Evolutionary conservation across 2,113 vertebrate genomes (phyloP), one percentile per base, ranked within the genome.

Genomic region (Thryonomys swinderianus): DNA sequence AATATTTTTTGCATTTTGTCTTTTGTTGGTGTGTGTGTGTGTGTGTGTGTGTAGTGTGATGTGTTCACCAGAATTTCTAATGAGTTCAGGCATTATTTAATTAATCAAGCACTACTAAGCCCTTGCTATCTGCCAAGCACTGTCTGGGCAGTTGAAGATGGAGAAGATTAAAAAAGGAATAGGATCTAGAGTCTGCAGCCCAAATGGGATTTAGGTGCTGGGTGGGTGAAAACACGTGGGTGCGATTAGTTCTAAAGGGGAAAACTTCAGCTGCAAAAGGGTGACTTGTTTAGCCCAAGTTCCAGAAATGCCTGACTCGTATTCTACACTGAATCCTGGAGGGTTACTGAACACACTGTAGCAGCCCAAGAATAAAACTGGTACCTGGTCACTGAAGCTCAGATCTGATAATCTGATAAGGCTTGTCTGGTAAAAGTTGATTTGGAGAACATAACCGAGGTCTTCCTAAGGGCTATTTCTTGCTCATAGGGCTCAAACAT

Each of bases 1-100:
- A 66, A 14, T 55, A 87, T 40, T 84, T 95, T 45, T n/a, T 86
- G 81, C 10, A 25, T 88, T 94, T 92, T 90, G 64, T 83, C 20
- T 27, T 88, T 92, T 91, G 42, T 51, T 61, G 6, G 27, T 64
- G 27, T 73, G 34, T 67, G 40, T 40, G 59, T 67, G 48, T 20
- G 69, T 34, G 57, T 67, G 88, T 32, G 55, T 69, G 74, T 45
- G 34, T 53, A 51, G 27, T 8, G 18, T 51, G 45, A 53, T 53
- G 4, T 74, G 25, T 81, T 95, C 71, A 89, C 34, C 32, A 34
- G 76, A 95, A 45, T 64, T 85, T 59, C 79, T 74, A 74, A n/a
- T 61, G 48, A 18, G 42, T 45, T 48, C 61, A 34, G 78, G 25
- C 6, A n/a, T 82, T 85, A 79, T 95, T 94, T 94, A 93, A 79